These are phyloP conservation scores for Pangasius djambal DNA, from an alignment of 2,797 vertebrate genomes.

Conservation along the genomic window DNA sequence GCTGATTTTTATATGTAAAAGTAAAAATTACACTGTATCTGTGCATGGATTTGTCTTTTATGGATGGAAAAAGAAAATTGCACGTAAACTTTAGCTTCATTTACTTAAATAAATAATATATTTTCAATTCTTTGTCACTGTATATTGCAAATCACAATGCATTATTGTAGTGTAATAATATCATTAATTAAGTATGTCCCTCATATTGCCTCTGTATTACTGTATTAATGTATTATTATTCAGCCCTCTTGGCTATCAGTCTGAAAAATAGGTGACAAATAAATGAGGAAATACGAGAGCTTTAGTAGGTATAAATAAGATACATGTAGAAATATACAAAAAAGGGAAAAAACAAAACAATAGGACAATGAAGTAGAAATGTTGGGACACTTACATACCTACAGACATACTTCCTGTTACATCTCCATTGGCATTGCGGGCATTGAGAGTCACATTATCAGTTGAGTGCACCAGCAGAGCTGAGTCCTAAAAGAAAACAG, in stretches of 20 bases:
- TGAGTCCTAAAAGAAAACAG: slow-evolving; percentile 78
- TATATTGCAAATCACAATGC: slow-evolving; percentile 2
- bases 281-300: slow-evolving; percentile 63
- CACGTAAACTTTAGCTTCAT: background rate
- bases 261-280: slow-evolving; percentile 66
- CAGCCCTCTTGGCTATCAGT: slow-evolving; percentile 59
- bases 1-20: background rate
- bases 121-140: background rate
- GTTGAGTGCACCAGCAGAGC: slow-evolving; percentile 85
- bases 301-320: slow-evolving; percentile 59
- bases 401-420: slow-evolving; percentile 89
- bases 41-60: slow-evolving; percentile 1
- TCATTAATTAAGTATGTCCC: slow-evolving; percentile 59
- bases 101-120: background rate
- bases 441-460: slow-evolving; percentile 88
- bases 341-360: too few relatives aligned
- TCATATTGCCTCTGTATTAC: background rate
- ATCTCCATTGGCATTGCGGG: slow-evolving; percentile 84
- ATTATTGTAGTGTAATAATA: slow-evolving; percentile 5
- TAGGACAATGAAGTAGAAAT: background rate
- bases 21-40: background rate
- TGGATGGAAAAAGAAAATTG: background rate
- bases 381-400: slow-evolving; percentile 77
- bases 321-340: background rate
- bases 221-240: slow-evolving; percentile 40